Base-by-base conservation (phyloP, 2,113 vertebrate genomes). In the Heteronetta atricapilla region DNA sequence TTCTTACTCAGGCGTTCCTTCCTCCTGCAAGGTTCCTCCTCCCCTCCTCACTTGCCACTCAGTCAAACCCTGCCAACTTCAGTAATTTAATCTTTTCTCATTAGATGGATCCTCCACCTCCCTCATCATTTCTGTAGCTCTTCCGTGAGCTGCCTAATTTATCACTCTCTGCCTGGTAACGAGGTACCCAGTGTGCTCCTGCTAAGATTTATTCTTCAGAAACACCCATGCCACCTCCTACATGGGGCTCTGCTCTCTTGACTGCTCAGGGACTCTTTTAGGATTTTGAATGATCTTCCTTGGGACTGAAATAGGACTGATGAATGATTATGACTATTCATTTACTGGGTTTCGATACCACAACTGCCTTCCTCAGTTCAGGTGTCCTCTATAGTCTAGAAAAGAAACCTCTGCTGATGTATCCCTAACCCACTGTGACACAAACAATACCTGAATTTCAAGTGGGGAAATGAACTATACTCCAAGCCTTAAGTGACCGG, bases 21-120 rank as follows among this genome's bases (percentile, higher is more conserved):
- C 20, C 53, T 59, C 16, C 60, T 25, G 16, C 11, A 3, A 11
- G 2, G 26, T 58, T 79, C 84, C 60, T 82, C 62, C 81, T 87
- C 25, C 52, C 20, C 31, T 79, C 40, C 56, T 77, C 72, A 53
- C 88, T 50, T 80, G 86, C 88, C 92, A 78, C 69, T 91, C 92
- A 92, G 94, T 81, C 77, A 75, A 84, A 83, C 80, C 63, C 92
- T 94, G 90, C 85, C 63, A 48, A 89, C 95, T 91, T 81, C 86
- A 81, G 77, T 96, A 91, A 92, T 94, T 89, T 94, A 96, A 93
- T 95, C 88, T 86, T 83, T 76, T 62, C 92, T 96, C 79, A 93
- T 96, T 96, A 96, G 82, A 58, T 60, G 56, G 93, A 76, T 94
- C 90, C 88, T 95, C 94, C 93, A 95, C 96, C 95, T 94, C 89